Conservation (phyloP, 2,113 vertebrate genomes). For the Mastomys natalensis region DNA sequence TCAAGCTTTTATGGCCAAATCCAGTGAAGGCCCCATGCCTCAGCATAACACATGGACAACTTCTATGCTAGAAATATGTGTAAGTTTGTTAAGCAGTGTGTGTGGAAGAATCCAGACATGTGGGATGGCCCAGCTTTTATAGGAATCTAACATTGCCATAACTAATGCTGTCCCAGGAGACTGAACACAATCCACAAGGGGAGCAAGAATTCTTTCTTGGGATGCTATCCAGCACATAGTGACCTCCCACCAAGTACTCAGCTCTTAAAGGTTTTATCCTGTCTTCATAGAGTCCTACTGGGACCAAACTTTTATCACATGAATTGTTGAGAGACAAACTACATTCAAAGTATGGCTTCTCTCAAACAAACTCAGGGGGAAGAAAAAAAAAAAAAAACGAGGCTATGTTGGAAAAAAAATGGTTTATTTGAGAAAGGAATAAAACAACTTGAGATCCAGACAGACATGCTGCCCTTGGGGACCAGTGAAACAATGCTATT, state of each 20-base stretch:
- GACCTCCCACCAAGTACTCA: no score
- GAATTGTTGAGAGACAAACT: background rate
- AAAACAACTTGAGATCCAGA: background rate
- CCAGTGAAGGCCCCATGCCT: no score
- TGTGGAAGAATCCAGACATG: background rate
- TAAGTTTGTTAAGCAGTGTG: no score
- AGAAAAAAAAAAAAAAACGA: background rate
- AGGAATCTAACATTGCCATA: background rate
- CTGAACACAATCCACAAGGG: background rate
- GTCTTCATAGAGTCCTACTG: background rate
- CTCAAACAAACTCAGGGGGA: background rate
- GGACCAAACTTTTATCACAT: background rate
- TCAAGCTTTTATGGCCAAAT: background rate
- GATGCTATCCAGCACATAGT: background rate
- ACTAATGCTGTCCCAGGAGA: background rate
- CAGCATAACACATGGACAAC: fast-evolving
- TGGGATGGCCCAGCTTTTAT: background rate
- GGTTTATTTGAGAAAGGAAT: background rate
- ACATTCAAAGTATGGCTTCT: background rate
- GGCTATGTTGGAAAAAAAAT: background rate
- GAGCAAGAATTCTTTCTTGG: background rate
- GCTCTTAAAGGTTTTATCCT: background rate
- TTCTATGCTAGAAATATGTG: no score
- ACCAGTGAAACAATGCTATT: fast-evolving
- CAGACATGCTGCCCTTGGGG: background rate